Base-by-base conservation (phyloP, 1,140 invertebrate species). In the Drosophila kohkoa region DNA sequence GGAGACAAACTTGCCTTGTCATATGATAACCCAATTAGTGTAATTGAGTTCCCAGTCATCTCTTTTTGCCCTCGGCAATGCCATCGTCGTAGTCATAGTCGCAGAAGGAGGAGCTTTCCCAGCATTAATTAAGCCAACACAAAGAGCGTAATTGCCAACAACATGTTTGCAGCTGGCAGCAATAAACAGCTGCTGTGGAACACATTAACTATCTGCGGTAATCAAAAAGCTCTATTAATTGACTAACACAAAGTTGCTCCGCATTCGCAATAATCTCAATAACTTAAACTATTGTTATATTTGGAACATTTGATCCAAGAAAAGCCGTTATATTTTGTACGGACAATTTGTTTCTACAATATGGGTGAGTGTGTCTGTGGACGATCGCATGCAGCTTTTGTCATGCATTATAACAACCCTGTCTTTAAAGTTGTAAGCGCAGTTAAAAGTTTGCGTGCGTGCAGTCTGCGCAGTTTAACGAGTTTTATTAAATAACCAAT, bases 11-110 rank as follows among this genome's bases (percentile, higher is more conserved):
- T 38, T 11, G 74, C 69, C 78, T 51, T 82, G 79, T 81, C 79
- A 82, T 77, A 77, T 82, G 79, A 79, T 82, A 82, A 82, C 74
- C 75, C 79, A 82, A 82, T 82, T 82, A 81, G 75, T 74, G 68
- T 77, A 82, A 82, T 82, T 81, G 77, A 69, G 74, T 77, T 82
- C 57, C 48, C 73, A 75, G 74, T n/a, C 74, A 75, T 75, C 79
- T 70, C 79, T 62, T 49, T 43, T 59, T 30, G 20, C 3, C 65
- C 58, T 64, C 11, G 8, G 32, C 38, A 4, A 13, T 32, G 54
- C n/a, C 5, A 25, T 25, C 20, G 20, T 4, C 20, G 20, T 25
- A 25, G 20, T 25, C 20, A 3, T 25, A 25, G 20, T 25, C 20
- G 20, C 20, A 25, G 20, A 25, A 25, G 20, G 43, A 16, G 41